Evolutionary conservation across 2,113 vertebrate species (phyloP).

Genomic region (rat (Rattus norvegicus)): GRCr8 NC_086029.1:37182001-37182500

Average conservation of each 20-base stretch:
- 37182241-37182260: not conserved
- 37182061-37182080: conserved; percentile 60
- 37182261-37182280: not conserved
- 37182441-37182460: not conserved
- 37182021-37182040: conserved; percentile 22
- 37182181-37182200: not conserved
- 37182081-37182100: conserved; percentile 47
- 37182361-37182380: no score
- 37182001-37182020: conserved; percentile 74
- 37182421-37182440: not conserved
- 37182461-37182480: not conserved
- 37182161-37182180: not conserved
- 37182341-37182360: no score
- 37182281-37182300: not conserved
- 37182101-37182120: not conserved
- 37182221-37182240: not conserved
- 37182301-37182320: not conserved
- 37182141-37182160: not conserved
- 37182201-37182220: not conserved
- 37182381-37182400: no score
- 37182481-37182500: conserved; percentile 35
- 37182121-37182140: not conserved
- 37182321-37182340: no score
- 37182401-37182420: no score
- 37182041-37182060: conserved; percentile 67